Evolutionary conservation across 2,888 invertebrate species (phyloP).

Genomic region (Ichneumon xanthorius): DNA sequence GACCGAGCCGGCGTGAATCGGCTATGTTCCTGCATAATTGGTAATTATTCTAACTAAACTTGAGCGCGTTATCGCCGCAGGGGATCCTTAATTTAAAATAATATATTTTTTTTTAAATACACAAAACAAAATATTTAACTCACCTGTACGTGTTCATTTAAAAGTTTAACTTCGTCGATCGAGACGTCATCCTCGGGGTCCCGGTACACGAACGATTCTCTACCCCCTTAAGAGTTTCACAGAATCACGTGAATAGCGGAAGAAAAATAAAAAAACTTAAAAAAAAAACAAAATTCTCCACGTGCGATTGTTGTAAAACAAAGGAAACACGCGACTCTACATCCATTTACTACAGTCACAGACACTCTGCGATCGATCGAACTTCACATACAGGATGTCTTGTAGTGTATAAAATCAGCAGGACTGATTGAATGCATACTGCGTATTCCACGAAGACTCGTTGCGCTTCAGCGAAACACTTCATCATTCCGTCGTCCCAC

Average conservation of each 20-base stretch:
- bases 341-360: slow-evolving; percentile 42
- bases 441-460: slow-evolving; percentile 23
- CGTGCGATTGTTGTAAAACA: slow-evolving; percentile 59
- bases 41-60: neutral
- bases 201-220: neutral
- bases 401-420: slow-evolving; percentile 37
- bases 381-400: slow-evolving; percentile 54
- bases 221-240: neutral
- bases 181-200: slow-evolving; percentile 34
- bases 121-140: slow-evolving; percentile 26
- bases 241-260: neutral
- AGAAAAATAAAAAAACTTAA: neutral
- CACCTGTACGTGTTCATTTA: slow-evolving; percentile 64
- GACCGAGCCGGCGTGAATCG: neutral
- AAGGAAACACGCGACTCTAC: slow-evolving; percentile 36
- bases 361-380: slow-evolving; percentile 62
- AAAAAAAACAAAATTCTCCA: slow-evolving; percentile 32
- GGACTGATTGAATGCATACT: slow-evolving; percentile 26
- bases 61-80: neutral
- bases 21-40: neutral
- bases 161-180: slow-evolving; percentile 43
- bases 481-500: slow-evolving; percentile 20
- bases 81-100: too few species aligned
- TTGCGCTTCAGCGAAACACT: slow-evolving; percentile 21
- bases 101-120: neutral